Base-by-base conservation (phyloP, 2,888 invertebrate genomes). In the Lepas anatifera region DNA sequence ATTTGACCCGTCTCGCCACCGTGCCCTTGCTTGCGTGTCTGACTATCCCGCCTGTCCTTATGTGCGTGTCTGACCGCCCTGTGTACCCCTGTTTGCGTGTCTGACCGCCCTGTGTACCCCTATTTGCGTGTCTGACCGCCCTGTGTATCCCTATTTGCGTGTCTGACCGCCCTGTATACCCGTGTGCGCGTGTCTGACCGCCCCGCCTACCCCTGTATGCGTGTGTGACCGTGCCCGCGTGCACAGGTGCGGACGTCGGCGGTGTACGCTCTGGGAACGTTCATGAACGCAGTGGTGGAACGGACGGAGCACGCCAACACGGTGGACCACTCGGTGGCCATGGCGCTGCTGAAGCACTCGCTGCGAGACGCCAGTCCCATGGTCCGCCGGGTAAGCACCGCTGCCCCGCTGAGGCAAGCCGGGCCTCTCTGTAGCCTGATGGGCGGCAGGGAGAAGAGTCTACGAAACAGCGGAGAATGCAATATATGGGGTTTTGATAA, bases 181-280 rank as follows among this genome's bases (percentile, higher is more conserved):
- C 8, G 22, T 52, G 16, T 39, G 43, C 16, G 39, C 39, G 8
- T 25, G 16, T 29, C 35, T 69, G 37, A 29, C 37, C 4, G 25
- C 10, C n/a, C n/a, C n/a, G n/a, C n/a, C n/a, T n/a, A n/a, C n/a
- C n/a, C n/a, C n/a, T n/a, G n/a, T n/a, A n/a, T n/a, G n/a, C n/a
- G n/a, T n/a, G n/a, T n/a, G n/a, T n/a, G n/a, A n/a, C n/a, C n/a
- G n/a, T n/a, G n/a, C n/a, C n/a, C n/a, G n/a, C n/a, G n/a, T n/a
- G n/a, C n/a, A n/a, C 74, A 89, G 89, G 89, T 92, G 67, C 85
- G 98, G 71, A 95, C 96, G 18, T 92, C 96, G 1, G 90, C 92
- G 66, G 95, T 96, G 8, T 96, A 89, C 82, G 97, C 98, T 22
- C 83, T 99, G 73, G 98, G 97, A 73, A 91, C 95, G 32, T 95